Evolutionary conservation across 2,113 vertebrate species (phyloP).

Genomic region (Phrynocephalus versicolor): DNA sequence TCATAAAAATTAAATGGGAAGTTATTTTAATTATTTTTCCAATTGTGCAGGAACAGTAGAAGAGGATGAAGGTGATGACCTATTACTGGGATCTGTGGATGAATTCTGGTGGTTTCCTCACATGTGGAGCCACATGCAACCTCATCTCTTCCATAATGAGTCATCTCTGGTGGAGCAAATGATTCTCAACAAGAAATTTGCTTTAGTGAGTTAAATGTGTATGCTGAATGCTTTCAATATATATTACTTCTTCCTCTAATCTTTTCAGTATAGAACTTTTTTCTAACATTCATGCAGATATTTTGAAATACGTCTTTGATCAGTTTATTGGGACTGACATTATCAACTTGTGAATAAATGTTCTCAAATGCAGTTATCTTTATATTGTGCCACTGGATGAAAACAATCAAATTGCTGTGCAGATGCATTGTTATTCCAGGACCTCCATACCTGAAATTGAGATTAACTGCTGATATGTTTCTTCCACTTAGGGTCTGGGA

Average conservation of each 20-base stretch:
- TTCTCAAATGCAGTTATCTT: not conserved
- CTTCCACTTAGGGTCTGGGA: not conserved
- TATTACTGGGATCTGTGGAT: conserved; percentile 86
- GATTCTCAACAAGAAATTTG: conserved; percentile 98
- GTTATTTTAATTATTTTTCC: not conserved
- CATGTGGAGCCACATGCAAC: conserved; percentile 99
- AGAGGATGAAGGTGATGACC: conserved; percentile 93
- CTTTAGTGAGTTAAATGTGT: conserved; percentile 83
- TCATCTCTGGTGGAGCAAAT: conserved; percentile 96
- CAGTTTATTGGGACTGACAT: not conserved
- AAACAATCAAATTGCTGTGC: not conserved
- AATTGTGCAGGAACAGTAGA: conserved; percentile 82
- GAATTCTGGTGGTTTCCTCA: conserved; percentile 99
- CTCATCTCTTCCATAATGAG: conserved; percentile 97
- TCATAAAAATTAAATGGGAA: not conserved
- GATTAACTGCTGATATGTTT: not conserved
- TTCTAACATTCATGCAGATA: not conserved
- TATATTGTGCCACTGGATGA: not conserved
- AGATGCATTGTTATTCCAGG: not conserved
- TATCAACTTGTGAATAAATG: not conserved
- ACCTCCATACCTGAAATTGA: not conserved
- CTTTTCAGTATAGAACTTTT: not conserved
- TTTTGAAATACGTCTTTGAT: not conserved
- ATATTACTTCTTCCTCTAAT: not conserved
- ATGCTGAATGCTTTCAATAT: not conserved